Base-by-base conservation (phyloP, 2,797 vertebrate species). In the Pangasius djambal region DNA sequence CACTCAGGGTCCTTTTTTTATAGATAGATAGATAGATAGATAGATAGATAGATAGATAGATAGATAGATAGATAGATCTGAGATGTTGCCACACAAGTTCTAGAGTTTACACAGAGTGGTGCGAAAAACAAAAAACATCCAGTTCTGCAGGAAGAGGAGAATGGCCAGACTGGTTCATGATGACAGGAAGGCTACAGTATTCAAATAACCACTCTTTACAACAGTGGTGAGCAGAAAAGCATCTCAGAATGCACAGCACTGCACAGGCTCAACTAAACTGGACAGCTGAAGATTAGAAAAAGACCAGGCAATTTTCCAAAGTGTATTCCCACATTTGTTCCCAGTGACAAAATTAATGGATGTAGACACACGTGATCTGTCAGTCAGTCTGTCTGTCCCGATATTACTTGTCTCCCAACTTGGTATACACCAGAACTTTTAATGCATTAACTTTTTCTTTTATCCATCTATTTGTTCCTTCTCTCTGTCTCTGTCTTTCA, bases 401-500 rank as follows among this genome's bases (percentile, higher is more conserved):
- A 15, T 69, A n/a, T 12, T 61, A 61, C 59, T 15, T 22, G 20
- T 61, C 59, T 9, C 65, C 65, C n/a, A 20, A n/a, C 16, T 37
- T 37, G 34, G 3, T 22, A 72, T 72, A 40, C 18, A 40, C 18
- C 69, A 20, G 69, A 18, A 70, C 18, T 69, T n/a, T 69, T 2
- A 15, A 63, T 63, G 61, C 25, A 63, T 28, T 2, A 63, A 28
- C 0, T n/a, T n/a, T 67, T 31, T 28, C 69, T 37, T 8, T 20
- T 37, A 9, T 7, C 69, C 18, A 22, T 72, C 70, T 40, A 13
- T 55, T 20, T 4, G 3, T n/a, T 16, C 22, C 25, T 8, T 6
- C 74, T 50, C 40, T 74, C 37, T 74, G 34, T 67, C 63, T 77
- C n/a, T 6, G 89, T 55, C 70, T 81, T 25, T 84, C 92, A 98